Evolutionary conservation across 2,888 invertebrate species (phyloP).

Genomic region (Fragum fragum): DNA sequence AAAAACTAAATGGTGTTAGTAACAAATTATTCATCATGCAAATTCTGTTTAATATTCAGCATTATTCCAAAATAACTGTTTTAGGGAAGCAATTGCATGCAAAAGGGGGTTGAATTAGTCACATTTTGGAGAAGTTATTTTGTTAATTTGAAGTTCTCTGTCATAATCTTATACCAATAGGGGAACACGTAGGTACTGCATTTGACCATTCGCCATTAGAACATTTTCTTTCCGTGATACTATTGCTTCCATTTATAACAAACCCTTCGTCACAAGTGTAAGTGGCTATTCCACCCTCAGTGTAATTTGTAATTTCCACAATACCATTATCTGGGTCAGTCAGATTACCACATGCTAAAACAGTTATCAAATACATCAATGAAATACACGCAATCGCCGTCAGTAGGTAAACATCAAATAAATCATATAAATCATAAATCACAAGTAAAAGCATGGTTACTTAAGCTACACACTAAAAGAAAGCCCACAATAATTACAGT

Average conservation of each 20-base stretch:
- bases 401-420: too few species aligned
- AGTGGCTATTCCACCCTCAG: slow-evolving; percentile 1
- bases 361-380: not conserved
- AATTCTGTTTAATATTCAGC: not conserved
- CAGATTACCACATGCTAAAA: not conserved
- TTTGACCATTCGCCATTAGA: not conserved
- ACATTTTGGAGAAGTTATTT: not conserved
- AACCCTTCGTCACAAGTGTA: slow-evolving; percentile 3
- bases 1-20: too few species aligned
- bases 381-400: too few species aligned
- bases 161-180: not conserved
- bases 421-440: too few species aligned
- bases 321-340: not conserved
- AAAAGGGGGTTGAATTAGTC: not conserved
- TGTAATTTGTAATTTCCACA: not conserved
- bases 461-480: too few species aligned
- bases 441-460: too few species aligned
- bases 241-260: not conserved
- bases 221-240: not conserved
- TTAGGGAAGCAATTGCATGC: not conserved
- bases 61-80: too few species aligned
- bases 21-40: too few species aligned
- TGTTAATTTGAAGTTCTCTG: not conserved
- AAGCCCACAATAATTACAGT: too few species aligned
- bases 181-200: not conserved